These are phyloP conservation scores for Agrochola lota DNA, from an alignment of 2,888 invertebrate genomes.

Conservation along the genomic window DNA sequence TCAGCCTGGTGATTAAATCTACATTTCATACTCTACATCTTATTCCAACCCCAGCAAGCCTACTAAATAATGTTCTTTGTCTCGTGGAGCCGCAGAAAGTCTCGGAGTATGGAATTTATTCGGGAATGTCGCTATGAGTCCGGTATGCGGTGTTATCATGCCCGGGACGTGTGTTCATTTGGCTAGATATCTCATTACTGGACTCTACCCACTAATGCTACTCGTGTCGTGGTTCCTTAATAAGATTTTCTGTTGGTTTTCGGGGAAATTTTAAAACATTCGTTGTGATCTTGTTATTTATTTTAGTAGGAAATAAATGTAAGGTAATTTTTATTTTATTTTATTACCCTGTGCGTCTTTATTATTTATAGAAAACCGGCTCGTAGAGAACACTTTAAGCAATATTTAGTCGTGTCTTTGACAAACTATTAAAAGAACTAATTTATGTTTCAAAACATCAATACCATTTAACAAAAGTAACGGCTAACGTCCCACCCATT, in stretches of 20 bases:
- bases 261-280: neutral
- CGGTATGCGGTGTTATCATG: constrained; percentile 43
- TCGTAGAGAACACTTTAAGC: neutral
- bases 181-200: constrained; percentile 42
- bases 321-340: too few relatives aligned
- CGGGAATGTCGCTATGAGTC: constrained; percentile 32
- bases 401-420: neutral
- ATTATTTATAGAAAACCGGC: neutral
- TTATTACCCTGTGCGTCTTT: neutral
- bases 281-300: neutral
- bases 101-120: constrained; percentile 44
- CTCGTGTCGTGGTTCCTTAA: constrained; percentile 4
- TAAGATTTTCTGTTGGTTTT: constrained; percentile 8
- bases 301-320: neutral
- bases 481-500: constrained; percentile 6
- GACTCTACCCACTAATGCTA: neutral
- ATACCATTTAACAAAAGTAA: neutral
- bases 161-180: constrained; percentile 40
- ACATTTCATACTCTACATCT: neutral
- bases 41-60: neutral
- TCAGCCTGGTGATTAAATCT: neutral
- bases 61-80: constrained; percentile 57
- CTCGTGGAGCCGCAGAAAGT: constrained; percentile 21
- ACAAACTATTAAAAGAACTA: neutral
- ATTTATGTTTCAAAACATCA: neutral